Evolutionary conservation across 2,888 invertebrate species (phyloP).

Genomic region (Argyresthia albistria): DNA sequence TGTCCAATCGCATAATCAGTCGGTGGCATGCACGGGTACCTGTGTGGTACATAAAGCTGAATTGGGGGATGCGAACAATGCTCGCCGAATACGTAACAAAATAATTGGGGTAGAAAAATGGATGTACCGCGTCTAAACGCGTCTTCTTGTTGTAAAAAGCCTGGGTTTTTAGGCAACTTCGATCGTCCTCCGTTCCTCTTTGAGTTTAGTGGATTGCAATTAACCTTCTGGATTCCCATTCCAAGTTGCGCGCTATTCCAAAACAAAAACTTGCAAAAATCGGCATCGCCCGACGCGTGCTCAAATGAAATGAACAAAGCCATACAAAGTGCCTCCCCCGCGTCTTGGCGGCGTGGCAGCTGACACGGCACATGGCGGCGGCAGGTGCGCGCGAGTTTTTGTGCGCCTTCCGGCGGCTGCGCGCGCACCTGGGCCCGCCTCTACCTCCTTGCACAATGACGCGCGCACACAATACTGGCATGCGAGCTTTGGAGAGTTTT

Average conservation of each 20-base stretch:
- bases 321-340: not conserved
- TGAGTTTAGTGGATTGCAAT: no score
- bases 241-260: no score
- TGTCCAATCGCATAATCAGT: not conserved
- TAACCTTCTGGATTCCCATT: no score
- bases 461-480: not conserved
- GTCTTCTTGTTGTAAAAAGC: not conserved
- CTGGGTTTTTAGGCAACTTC: no score
- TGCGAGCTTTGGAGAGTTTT: not conserved
- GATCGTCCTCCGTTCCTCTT: no score
- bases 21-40: not conserved
- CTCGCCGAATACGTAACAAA: constrained; percentile 1
- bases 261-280: no score
- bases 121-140: not conserved
- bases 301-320: not conserved
- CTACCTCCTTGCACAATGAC: constrained; percentile 52
- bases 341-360: constrained; percentile 24
- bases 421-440: constrained; percentile 56
- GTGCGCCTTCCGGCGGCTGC: constrained; percentile 54
- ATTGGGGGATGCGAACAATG: not conserved
- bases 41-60: not conserved
- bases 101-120: constrained; percentile 2
- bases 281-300: no score
- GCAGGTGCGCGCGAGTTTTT: constrained; percentile 54
- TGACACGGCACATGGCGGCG: constrained; percentile 42